Evolutionary conservation across 2,888 invertebrate genomes (phyloP).

Genomic region (Acrobasis suavella): DNA sequence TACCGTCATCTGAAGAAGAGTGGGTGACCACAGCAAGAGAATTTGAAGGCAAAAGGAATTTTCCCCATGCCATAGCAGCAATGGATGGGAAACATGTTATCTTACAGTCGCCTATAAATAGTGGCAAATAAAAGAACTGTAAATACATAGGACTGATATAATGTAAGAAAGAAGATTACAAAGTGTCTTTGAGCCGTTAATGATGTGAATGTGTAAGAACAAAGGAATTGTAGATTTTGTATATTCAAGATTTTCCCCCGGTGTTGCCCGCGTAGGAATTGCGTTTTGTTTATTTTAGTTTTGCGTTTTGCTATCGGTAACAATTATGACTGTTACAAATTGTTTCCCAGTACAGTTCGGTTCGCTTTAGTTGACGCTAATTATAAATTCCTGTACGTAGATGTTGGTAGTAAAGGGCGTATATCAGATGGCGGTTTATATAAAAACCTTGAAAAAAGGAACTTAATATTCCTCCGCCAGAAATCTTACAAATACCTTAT

Average conservation of each 20-base stretch:
- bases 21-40: conserved; percentile 16
- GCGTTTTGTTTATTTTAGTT: too few species aligned
- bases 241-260: too few species aligned
- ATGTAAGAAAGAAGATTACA: too few species aligned
- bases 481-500: conserved; percentile 5
- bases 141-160: too few species aligned
- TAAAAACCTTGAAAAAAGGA: conserved; percentile 24
- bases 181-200: too few species aligned
- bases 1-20: conserved; percentile 22
- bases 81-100: conserved; percentile 31
- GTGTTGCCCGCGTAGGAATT: too few species aligned
- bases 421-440: conserved; percentile 28
- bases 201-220: too few species aligned
- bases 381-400: conserved; percentile 25
- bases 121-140: too few species aligned
- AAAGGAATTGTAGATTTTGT: too few species aligned
- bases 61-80: conserved; percentile 28
- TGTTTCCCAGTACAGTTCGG: conserved; percentile 26
- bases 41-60: conserved; percentile 25
- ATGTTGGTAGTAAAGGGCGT: conserved; percentile 28
- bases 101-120: conserved; percentile 27
- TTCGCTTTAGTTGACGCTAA: conserved; percentile 29
- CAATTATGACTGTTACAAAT: conserved; percentile 29
- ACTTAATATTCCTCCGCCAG: conserved; percentile 22
- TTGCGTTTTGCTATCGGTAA: too few species aligned